Percentiles rank a stretch among this genome's conserved stretches.
Conservation (phyloP, 1,140 invertebrate genomes). For the Muscidifurax raptorellus region DNA sequence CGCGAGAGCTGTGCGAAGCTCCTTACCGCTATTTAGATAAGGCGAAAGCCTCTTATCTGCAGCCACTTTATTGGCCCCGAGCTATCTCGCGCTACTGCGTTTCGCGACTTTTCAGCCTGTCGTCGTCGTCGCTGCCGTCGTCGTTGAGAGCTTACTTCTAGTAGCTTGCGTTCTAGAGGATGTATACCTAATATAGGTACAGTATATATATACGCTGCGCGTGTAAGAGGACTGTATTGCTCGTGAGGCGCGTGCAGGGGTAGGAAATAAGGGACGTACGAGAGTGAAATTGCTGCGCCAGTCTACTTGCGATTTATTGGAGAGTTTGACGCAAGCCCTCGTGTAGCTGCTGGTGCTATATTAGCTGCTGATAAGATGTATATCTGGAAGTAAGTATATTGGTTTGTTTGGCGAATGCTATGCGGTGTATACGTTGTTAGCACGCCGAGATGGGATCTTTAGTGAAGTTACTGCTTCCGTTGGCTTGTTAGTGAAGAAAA, state of each 20-base stretch:
- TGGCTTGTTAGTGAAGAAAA: no score
- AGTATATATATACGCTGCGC: neutral
- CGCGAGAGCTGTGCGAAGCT: slow-evolving; percentile 24
- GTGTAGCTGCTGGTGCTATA: no score
- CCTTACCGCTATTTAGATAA: slow-evolving; percentile 51
- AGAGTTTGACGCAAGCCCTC: slow-evolving; percentile 21
- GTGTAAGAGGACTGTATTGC: neutral
- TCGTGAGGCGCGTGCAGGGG: neutral
- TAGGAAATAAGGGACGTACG: neutral
- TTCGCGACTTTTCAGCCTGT: slow-evolving; percentile 41
- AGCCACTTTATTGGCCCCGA: slow-evolving; percentile 43
- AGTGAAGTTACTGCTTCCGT: no score
- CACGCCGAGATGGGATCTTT: no score
- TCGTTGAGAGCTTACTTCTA: slow-evolving; percentile 8
- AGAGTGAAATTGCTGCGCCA: neutral
- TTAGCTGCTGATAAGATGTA: slow-evolving; percentile 7
- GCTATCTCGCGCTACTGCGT: neutral
- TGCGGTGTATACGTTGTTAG: no score
- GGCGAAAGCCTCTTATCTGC: slow-evolving; percentile 51
- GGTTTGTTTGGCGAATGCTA: neutral
- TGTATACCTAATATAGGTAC: neutral
- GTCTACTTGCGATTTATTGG: slow-evolving; percentile 14
- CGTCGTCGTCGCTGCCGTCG: slow-evolving; percentile 12
- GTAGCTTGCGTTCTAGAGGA: neutral
- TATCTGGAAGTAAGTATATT: slow-evolving; percentile 1